These are phyloP conservation scores for Habropoda laboriosa DNA, from an alignment of 1,140 invertebrate species.

Conservation along the genomic window DNA sequence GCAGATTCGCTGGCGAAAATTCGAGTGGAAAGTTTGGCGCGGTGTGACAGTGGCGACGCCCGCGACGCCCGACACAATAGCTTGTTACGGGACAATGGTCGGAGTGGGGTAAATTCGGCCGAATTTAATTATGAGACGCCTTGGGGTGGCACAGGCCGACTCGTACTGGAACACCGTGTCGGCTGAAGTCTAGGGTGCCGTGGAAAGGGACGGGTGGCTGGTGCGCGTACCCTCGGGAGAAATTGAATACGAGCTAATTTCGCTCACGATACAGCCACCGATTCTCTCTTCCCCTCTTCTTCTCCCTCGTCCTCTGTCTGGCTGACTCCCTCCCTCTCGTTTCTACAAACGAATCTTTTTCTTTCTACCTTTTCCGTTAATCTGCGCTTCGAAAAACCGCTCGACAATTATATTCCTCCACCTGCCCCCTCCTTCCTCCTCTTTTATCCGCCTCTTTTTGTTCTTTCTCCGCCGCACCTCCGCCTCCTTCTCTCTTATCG, in stretches of 20 bases:
- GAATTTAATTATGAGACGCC: conserved; percentile 82
- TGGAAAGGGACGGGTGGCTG: conserved; percentile 18
- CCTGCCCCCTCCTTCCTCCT: background rate
- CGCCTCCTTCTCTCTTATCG: conserved; percentile 40
- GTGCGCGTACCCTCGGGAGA: conserved; percentile 73
- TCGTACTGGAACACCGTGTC: conserved; percentile 48
- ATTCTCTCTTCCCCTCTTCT: conserved; percentile 49
- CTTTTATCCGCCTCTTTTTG: background rate
- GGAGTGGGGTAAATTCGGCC: conserved; percentile 78
- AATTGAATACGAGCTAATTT: conserved; percentile 82
- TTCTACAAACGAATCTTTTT: conserved; percentile 58
- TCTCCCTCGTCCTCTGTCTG: background rate
- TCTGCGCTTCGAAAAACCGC: conserved; percentile 53
- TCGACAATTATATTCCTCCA: conserved; percentile 54
- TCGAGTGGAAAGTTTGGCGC: conserved; percentile 73
- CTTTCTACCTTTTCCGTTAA: conserved; percentile 53
- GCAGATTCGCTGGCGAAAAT: conserved; percentile 42
- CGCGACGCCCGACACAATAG: conserved; percentile 77
- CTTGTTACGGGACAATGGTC: conserved; percentile 81
- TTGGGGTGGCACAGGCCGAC: conserved; percentile 72
- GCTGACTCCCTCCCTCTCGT: conserved; percentile 31
- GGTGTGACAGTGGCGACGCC: conserved; percentile 69
- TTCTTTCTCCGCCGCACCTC: background rate
- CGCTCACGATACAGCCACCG: conserved; percentile 73
- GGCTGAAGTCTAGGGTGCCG: conserved; percentile 56